Base-by-base conservation (phyloP, 2,113 vertebrate genomes). In the Pao palembangensis region DNA sequence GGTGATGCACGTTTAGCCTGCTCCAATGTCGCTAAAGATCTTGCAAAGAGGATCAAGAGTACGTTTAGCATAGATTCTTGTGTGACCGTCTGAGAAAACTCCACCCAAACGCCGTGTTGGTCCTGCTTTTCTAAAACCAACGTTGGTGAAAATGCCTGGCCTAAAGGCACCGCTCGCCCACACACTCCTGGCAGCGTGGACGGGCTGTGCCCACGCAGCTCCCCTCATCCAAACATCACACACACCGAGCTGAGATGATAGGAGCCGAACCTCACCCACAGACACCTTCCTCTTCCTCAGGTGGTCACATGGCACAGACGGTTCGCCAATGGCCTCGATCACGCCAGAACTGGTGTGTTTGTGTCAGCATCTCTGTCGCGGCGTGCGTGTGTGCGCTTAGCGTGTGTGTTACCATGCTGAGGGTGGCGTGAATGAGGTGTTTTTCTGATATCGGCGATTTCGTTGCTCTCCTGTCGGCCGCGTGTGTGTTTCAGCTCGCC, bases 251-350 rank as follows among this genome's bases (percentile, higher is more conserved):
- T 77, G 18, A 70, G 69, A 47, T 58, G 41, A 51, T 63, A 67
- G 51, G 51, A 76, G 59, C 68, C 84, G 82, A 75, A 59, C 21
- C 21, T 23, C 21, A 3, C 61, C 47, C 42, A 43, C 25, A 74
- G 70, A 42, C 54, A 51, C 75, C 61, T 58, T 61, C 28, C 47
- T 63, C 54, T 46, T 44, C 60, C 48, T 72, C 51, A 46, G 61
- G 61, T 12, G 55, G 64, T 85, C 79, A 82, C 75, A 65, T 82
- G 88, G 85, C 82, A 81, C 83, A 71, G 73, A 60, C 68, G 82
- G 79, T 78, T 25, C 76, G 85, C 79, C 84, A 71, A 69, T 63
- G 64, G 67, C 71, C 58, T 71, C 46, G 0, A 54, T 85, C 74
- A 88, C 70, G 75, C 75, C 80, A 63, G 67, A 15, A 55, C 46